Base-by-base conservation (phyloP, 1,140 invertebrate species). In the Pollicipes pollicipes region DNA sequence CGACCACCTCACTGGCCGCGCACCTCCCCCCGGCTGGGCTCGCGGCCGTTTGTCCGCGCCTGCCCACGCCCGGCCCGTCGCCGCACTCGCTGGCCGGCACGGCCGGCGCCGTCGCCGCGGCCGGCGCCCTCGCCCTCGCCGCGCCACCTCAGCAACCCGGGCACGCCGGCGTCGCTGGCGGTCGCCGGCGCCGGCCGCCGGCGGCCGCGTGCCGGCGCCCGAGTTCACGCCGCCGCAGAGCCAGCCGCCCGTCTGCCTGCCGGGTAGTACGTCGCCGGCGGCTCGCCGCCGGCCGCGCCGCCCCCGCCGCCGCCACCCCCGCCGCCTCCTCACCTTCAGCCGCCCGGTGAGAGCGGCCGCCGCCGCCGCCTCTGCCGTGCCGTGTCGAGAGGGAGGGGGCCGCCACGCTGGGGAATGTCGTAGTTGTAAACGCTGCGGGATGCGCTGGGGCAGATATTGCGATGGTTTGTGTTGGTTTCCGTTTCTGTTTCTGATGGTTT, bases 161-260 rank as follows among this genome's bases (percentile, higher is more conserved):
- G 75, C 29, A 76, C 76, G 29, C 76, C 76, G 27, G 75, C 75
- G 16, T 75, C 74, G 68, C 72, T 72, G 16, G 73, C 72, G n/a
- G 4, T 73, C 74, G 24, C 74, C 73, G 66, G 73, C 72, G 68
- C 73, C 73, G 58, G 74, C 74, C 26, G 68, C 72, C 3, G 64
- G 24, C 17, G n/a, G 27, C 27, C 27, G 27, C 27, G 64, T 66
- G 64, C 64, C 64, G 27, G 64, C 64, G 27, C 64, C 64, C 64
- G 64, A 66, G 64, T 66, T 66, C 64, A 66, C 64, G 17, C 64
- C 64, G 64, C 64, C 64, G 64, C 64, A 66, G 27, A 66, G 64
- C 17, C 64, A 66, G 16, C 64, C 64, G 64, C 28, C 64, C 27
- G 45, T 58, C 45, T 58, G 45, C 17, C 45, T 58, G 17, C 45